Percentiles rank a stretch among this genome's conserved stretches.
Evolutionary conservation across 2,113 vertebrate species (phyloP).

Genomic region (Oenanthe oenanthe): DNA sequence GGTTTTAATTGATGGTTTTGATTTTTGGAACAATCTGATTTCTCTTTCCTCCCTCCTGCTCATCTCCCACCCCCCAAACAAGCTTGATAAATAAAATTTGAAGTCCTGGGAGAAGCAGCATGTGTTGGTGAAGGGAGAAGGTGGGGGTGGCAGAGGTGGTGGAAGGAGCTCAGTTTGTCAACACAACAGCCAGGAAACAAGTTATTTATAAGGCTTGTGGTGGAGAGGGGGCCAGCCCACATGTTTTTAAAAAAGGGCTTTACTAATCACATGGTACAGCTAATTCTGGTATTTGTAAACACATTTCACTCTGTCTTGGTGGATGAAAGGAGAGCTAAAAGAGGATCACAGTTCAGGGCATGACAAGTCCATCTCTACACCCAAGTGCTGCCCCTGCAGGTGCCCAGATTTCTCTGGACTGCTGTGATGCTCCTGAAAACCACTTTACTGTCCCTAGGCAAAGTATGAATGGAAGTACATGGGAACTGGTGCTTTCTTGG

Average conservation of each 20-base stretch:
- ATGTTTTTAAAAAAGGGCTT: neutral
- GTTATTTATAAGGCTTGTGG: slow-evolving; percentile 40
- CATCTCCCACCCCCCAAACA: neutral
- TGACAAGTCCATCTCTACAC: rapidly evolving
- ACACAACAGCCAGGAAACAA: slow-evolving; percentile 43
- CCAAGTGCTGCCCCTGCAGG: neutral
- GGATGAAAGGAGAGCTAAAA: neutral
- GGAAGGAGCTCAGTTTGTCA: slow-evolving; percentile 64
- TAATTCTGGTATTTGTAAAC: slow-evolving; percentile 31
- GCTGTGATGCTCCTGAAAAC: neutral
- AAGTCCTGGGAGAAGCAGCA: neutral
- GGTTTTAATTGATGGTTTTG: neutral
- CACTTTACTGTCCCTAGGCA: neutral
- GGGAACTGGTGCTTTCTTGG: neutral
- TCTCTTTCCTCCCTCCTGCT: neutral
- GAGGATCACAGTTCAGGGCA: neutral
- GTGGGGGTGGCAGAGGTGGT: slow-evolving; percentile 32
- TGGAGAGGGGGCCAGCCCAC: slow-evolving; percentile 32
- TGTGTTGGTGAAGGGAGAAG: slow-evolving; percentile 30
- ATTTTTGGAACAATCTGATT: neutral
- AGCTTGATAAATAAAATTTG: neutral
- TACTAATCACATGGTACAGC: neutral
- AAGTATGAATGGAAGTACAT: rapidly evolving
- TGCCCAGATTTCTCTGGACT: neutral
- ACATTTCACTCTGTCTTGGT: neutral